phyloP scores from a whole-genome alignment of 2,113 vertebrate species.

The Pangasianodon gigas region DNA sequence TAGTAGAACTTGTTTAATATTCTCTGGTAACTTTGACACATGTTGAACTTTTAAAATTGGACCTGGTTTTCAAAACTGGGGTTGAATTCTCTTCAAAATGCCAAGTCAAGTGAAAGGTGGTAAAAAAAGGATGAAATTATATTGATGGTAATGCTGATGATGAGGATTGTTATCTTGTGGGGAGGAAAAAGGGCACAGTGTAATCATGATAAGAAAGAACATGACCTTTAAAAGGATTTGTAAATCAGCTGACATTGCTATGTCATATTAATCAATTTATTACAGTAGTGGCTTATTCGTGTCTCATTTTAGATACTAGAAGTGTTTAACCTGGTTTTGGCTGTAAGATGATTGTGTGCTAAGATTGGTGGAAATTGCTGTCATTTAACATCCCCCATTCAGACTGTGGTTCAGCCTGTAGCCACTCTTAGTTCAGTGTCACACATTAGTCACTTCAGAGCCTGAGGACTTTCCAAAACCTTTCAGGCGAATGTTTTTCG shows the following conservation, averaged over 20 bases:
- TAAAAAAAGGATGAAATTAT: not conserved
- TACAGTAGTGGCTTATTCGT: not conserved
- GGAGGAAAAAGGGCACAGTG: not conserved
- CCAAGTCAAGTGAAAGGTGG: not conserved
- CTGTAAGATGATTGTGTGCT: not conserved
- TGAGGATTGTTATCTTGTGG: not conserved
- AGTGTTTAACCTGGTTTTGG: not conserved
- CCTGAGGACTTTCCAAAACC: slow-evolving; percentile 40
- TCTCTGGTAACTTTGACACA: not conserved
- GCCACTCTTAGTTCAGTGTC: slow-evolving; percentile 5
- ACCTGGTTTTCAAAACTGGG: not conserved
- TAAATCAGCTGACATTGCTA: not conserved
- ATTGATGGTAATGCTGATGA: not conserved
- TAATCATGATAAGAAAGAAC: not conserved
- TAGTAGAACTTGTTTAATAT: not conserved
- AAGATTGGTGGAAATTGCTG: slow-evolving; percentile 9
- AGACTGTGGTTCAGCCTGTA: slow-evolving; percentile 58
- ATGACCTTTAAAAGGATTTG: not conserved
- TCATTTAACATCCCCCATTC: slow-evolving; percentile 59
- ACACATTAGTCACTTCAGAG: not conserved
- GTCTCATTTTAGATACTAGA: not conserved
- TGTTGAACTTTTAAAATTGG: not conserved
- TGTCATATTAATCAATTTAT: not conserved
- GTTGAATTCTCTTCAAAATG: not conserved
- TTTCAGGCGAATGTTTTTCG: slow-evolving; percentile 9